phyloP scores from a whole-genome alignment of 2,113 vertebrate genomes.

The Petroica traversi region DNA sequence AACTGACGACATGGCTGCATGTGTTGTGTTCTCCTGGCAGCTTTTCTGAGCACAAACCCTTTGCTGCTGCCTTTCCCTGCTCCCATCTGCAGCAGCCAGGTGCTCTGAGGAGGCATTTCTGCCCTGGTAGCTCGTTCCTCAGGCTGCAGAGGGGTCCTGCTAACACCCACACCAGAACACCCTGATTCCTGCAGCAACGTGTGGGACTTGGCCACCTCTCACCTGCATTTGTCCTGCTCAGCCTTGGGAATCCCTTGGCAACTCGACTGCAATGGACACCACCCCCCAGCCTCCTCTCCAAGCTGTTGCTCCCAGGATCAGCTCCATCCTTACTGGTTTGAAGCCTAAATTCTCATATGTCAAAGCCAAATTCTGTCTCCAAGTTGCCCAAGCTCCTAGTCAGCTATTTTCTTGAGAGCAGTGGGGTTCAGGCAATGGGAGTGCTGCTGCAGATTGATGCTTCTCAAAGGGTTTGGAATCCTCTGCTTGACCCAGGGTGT shows the following conservation, averaged over 20 bases:
- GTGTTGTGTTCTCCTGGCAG: not conserved
- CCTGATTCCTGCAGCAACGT: not conserved
- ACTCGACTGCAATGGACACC: not conserved
- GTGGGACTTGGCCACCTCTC: not conserved
- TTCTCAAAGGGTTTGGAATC: not conserved
- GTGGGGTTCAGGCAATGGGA: not conserved
- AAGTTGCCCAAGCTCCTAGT: not conserved
- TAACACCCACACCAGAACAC: not conserved
- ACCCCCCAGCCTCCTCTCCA: not conserved
- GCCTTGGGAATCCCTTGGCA: not conserved
- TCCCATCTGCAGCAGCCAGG: not conserved
- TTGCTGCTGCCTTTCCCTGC: not conserved
- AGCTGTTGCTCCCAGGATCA: not conserved
- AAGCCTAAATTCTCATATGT: not conserved
- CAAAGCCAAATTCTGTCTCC: not conserved
- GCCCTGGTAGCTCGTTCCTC: not conserved
- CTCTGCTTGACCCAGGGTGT: not conserved
- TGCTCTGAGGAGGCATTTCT: not conserved
- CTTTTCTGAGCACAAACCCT: not conserved
- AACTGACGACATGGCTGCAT: not conserved
- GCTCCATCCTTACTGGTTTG: not conserved
- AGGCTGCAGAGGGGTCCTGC: not conserved
- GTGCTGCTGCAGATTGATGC: not conserved
- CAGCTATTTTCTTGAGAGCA: not conserved
- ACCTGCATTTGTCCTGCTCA: not conserved